Conservation (phyloP, 2,797 vertebrate species). For the Pipistrellus nathusii region DNA sequence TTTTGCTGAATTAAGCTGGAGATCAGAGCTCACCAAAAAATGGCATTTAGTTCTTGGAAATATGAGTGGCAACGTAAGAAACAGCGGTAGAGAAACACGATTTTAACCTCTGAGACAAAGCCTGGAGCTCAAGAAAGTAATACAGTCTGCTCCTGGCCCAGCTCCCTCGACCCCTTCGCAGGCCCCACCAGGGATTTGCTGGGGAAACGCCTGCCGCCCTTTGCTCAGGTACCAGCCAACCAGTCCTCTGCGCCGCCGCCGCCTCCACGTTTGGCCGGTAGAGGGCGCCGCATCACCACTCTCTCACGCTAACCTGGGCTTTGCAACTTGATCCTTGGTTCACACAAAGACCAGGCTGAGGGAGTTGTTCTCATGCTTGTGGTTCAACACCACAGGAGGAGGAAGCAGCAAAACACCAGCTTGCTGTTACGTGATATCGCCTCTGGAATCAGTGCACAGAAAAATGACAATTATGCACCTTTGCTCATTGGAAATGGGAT, state of each 20-base stretch:
- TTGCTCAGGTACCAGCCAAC: background rate
- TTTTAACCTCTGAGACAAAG: background rate
- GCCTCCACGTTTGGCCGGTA: conserved; percentile 56
- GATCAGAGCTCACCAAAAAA: background rate
- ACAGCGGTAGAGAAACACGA: background rate
- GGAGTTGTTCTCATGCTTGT: background rate
- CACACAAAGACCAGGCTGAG: conserved; percentile 71
- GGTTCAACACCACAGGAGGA: background rate
- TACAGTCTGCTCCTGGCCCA: background rate
- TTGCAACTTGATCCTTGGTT: background rate
- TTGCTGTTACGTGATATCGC: background rate
- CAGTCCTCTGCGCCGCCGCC: background rate
- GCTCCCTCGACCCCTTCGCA: background rate
- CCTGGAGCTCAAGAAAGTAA: background rate
- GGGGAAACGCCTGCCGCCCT: rapidly evolving
- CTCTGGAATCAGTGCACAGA: background rate
- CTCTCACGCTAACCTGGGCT: background rate
- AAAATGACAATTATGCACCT: background rate
- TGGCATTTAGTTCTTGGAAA: background rate
- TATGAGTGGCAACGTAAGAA: background rate
- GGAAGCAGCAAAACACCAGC: background rate
- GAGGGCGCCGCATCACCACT: conserved; percentile 71
- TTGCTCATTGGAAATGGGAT: conserved; percentile 26
- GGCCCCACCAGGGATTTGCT: rapidly evolving
- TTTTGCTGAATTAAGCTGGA: background rate